Base-by-base conservation (phyloP, 1,140 invertebrate genomes). In the Zophobas atratus region DNA sequence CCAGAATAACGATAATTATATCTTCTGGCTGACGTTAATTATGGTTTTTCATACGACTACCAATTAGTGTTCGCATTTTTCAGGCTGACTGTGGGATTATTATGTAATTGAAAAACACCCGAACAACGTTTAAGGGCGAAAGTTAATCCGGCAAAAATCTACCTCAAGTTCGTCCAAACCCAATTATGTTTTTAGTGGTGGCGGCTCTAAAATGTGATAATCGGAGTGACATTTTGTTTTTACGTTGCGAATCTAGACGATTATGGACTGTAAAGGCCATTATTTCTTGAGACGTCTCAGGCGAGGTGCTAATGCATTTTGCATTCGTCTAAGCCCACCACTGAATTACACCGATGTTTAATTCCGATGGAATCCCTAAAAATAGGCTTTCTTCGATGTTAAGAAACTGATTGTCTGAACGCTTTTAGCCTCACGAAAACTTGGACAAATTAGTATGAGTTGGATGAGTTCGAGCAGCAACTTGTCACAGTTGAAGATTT, bases 1-100 rank as follows among this genome's bases (percentile, higher is more conserved):
- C 43, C 57, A 55, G 67, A 75, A 78, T 78, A 75, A 60, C 60
- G 60, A 77, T 77, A 77, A 78, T 78, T 78, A 78, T 72, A 78
- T 67, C 63, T 78, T 70, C 70, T 72, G 38, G 60, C 20, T 67
- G 60, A 67, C 60, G 39, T 67, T 67, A 67, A 67, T 67, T 67
- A 32, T 33, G 20, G 60, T 67, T 67, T 67, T 67, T 67, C 38
- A 32, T 67, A 67, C 60, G 60, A 43, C 39, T 67, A 32, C 38
- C 39, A 67, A 67, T 67, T 67, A 67, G 38, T 8, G 20, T 33
- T 67, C 39, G 60, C 8, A 43, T 43, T 67, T 43, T 67, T 67
- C 60, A 32, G n/a, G n/a, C 33, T 67, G 39, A 67, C 43, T 38
- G 60, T 32, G n/a, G 60, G 39, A 43, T 67, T 43, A 67, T 67